Conservation (phyloP, 2,888 invertebrate species). For the Acronicta alni region DNA sequence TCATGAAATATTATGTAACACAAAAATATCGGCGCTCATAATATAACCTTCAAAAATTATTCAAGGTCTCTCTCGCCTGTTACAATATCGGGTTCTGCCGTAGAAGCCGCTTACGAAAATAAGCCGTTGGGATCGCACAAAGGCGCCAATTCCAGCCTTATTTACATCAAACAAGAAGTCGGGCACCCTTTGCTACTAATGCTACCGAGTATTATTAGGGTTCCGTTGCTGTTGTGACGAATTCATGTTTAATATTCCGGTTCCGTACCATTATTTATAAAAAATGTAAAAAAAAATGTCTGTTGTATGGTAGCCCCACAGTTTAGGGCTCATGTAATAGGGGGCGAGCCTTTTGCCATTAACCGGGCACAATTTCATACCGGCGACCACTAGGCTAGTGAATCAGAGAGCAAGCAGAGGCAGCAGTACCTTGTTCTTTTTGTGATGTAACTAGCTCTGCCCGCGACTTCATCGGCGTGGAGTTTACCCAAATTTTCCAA, state of each 20-base stretch:
- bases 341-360: no score
- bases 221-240: slow-evolving; percentile 26
- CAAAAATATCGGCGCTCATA: slow-evolving; percentile 21
- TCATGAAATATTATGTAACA: slow-evolving; percentile 9
- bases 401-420: background rate
- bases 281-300: no score
- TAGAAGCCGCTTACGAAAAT: slow-evolving; percentile 36
- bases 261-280: no score
- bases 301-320: no score
- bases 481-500: no score
- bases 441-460: no score
- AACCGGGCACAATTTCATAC: no score
- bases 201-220: slow-evolving; percentile 31
- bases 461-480: no score
- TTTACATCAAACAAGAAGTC: slow-evolving; percentile 44
- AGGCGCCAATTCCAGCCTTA: slow-evolving; percentile 45
- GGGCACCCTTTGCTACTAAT: slow-evolving; percentile 37
- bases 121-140: slow-evolving; percentile 25
- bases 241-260: slow-evolving; percentile 27
- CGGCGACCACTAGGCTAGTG: no score
- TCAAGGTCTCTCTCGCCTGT: background rate
- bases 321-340: no score
- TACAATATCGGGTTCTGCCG: slow-evolving; percentile 16
- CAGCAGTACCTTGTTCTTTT: no score
- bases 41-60: slow-evolving; percentile 25